Percentiles rank a stretch among this genome's conserved stretches.
phyloP scores from a whole-genome alignment of 2,113 vertebrate species.

The Chaenogobius annularis region DNA sequence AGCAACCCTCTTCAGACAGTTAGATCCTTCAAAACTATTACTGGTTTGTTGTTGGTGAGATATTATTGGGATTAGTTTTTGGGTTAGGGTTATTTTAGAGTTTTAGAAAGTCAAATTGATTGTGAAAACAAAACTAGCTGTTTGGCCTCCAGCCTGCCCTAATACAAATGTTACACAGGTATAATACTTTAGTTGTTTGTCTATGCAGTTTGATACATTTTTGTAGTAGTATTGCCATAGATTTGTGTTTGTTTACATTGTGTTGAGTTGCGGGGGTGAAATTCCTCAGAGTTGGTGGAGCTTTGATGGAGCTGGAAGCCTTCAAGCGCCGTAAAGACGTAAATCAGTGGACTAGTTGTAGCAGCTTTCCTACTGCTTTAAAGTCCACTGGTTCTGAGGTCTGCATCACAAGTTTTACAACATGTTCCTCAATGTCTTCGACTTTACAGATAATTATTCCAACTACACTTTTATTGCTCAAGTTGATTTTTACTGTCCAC shows the following conservation, averaged over 20 bases:
- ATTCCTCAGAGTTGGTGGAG: constrained; percentile 12
- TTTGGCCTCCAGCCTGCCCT: not conserved
- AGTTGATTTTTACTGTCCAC: not conserved
- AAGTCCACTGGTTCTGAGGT: constrained; percentile 12
- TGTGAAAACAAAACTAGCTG: no score
- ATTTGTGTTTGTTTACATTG: constrained; percentile 1
- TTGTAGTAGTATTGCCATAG: not conserved
- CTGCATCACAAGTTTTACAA: constrained; percentile 15
- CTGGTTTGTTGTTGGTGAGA: not conserved
- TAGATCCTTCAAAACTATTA: not conserved
- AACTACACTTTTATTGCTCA: constrained; percentile 22
- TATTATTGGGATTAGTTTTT: not conserved
- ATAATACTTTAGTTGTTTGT: not conserved
- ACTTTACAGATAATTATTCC: constrained; percentile 42
- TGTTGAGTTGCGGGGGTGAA: constrained; percentile 2
- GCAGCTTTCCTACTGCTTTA: constrained; percentile 25
- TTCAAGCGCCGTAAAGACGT: constrained; percentile 24
- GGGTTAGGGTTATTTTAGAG: no score
- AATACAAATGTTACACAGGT: not conserved
- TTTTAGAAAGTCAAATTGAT: no score
- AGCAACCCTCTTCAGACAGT: not conserved
- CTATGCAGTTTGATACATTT: not conserved
- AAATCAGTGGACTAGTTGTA: constrained; percentile 41
- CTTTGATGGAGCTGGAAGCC: constrained; percentile 17
- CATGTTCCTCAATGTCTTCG: constrained; percentile 20